phyloP scores from a whole-genome alignment of 2,113 vertebrate genomes.

The Pipa parva region DNA sequence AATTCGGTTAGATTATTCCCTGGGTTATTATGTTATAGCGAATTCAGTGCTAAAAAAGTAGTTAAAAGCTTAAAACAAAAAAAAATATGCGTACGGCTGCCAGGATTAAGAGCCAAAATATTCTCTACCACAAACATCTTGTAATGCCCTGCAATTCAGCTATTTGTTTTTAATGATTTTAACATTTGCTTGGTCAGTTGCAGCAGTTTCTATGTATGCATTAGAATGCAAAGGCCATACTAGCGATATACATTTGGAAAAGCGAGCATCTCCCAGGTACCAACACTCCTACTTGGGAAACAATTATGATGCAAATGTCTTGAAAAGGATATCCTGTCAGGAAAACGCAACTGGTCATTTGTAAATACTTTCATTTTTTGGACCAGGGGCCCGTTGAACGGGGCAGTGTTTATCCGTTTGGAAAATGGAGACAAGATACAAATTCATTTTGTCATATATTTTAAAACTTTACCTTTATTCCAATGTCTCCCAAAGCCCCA shows the following conservation, averaged over 20 bases:
- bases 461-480: conserved; percentile 67
- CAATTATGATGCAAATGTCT: too few species aligned
- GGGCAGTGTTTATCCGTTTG: too few species aligned
- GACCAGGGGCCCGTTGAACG: too few species aligned
- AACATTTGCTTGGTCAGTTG: conserved; percentile 10
- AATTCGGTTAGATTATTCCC: too few species aligned
- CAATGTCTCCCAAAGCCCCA: conserved; percentile 81
- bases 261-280: too few species aligned
- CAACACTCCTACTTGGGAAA: too few species aligned
- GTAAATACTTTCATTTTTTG: too few species aligned
- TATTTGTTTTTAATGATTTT: conserved; percentile 18
- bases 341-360: too few species aligned
- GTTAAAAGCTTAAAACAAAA: too few species aligned
- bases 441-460: neutral
- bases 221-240: neutral
- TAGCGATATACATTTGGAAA: too few species aligned
- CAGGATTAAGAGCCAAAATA: neutral
- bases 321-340: too few species aligned
- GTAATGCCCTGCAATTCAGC: neutral
- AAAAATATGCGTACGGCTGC: neutral
- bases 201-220: conserved; percentile 12
- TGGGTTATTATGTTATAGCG: neutral
- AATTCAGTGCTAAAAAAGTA: neutral
- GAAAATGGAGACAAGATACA: too few species aligned
- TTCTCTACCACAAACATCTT: neutral